Conservation (phyloP, 1,140 invertebrate genomes). For the Aphaenogaster ashmeadi region DNA sequence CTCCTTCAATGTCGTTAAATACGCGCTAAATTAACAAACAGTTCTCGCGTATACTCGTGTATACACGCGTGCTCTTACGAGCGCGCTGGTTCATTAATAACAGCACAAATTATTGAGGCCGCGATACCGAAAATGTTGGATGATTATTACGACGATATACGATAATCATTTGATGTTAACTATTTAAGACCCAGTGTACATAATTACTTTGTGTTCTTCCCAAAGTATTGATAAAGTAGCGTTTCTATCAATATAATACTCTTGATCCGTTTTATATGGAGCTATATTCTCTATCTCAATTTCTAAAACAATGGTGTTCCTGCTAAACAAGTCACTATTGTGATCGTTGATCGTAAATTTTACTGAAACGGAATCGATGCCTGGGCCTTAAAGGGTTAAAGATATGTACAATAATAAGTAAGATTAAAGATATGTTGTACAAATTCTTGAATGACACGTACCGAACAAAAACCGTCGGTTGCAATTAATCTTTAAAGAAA, state of each 20-base stretch:
- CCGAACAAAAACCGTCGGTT: neutral
- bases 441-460: neutral
- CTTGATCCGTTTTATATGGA: too few species aligned
- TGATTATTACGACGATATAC: neutral
- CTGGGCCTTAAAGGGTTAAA: too few species aligned
- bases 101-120: neutral
- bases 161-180: slow-evolving; percentile 8
- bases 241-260: too few species aligned
- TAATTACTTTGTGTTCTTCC: too few species aligned
- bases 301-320: too few species aligned
- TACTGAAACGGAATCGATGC: too few species aligned
- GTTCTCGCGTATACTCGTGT: neutral
- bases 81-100: slow-evolving; percentile 9
- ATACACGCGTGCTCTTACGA: neutral
- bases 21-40: slow-evolving; percentile 9
- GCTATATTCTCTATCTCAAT: too few species aligned
- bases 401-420: too few species aligned
- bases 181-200: too few species aligned
- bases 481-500: neutral
- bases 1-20: slow-evolving; percentile 22
- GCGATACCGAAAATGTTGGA: slow-evolving; percentile 7
- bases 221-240: too few species aligned
- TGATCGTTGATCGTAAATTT: too few species aligned
- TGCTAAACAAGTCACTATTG: too few species aligned
- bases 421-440: neutral